Percentiles rank a stretch among this genome's conserved stretches.
Evolutionary conservation across 2,888 invertebrate species (phyloP).

Genomic region (Candidula unifasciata): DNA sequence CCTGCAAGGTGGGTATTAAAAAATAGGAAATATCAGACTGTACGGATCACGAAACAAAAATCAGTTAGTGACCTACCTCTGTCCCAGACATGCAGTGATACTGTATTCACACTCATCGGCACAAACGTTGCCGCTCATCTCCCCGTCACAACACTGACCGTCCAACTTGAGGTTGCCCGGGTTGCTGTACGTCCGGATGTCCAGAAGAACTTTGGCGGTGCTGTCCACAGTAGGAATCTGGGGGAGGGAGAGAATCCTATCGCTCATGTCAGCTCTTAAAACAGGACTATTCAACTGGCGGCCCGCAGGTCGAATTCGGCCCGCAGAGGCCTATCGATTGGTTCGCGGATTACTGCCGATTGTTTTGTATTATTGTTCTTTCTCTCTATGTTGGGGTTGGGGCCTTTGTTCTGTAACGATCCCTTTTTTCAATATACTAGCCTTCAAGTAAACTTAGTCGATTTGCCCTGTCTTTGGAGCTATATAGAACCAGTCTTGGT

Average conservation of each 20-base stretch:
- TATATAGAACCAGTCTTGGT: no score
- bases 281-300: no score
- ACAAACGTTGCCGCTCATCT: constrained; percentile 50
- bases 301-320: no score
- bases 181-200: constrained; percentile 54
- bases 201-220: constrained; percentile 53
- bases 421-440: no score
- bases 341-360: no score
- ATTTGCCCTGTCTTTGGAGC: no score
- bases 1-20: neutral
- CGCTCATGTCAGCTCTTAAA: no score
- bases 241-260: neutral
- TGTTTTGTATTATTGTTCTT: no score
- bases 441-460: no score
- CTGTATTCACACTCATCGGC: constrained; percentile 58
- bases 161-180: constrained; percentile 52
- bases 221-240: constrained; percentile 31
- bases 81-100: constrained; percentile 52
- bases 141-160: constrained; percentile 60
- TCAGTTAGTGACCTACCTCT: constrained; percentile 34
- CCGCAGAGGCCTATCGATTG: no score
- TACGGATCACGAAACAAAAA: neutral
- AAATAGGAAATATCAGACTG: neutral
- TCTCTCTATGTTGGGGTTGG: no score
- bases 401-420: no score